Evolutionary conservation across 2,113 vertebrate genomes (phyloP).

Genomic region (Oceanites oceanicus): DNA sequence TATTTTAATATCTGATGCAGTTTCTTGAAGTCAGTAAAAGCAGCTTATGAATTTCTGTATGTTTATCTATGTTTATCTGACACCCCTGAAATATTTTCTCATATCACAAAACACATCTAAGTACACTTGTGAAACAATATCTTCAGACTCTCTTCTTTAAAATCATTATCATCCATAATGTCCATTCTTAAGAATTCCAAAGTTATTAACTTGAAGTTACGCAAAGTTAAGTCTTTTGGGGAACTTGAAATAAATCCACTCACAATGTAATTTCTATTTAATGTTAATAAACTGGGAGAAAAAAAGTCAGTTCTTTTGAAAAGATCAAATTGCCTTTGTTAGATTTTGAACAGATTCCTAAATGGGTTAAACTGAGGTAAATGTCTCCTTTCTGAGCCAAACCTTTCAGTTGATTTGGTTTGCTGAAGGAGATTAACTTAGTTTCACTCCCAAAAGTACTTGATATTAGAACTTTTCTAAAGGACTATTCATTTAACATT

Average conservation of each 20-base stretch:
- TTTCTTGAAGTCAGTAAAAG: background rate
- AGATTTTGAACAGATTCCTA: background rate
- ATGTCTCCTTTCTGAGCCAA: background rate
- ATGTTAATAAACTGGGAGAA: background rate
- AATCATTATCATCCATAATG: background rate
- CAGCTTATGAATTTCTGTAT: background rate
- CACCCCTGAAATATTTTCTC: background rate
- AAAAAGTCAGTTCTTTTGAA: background rate
- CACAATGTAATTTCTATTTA: background rate
- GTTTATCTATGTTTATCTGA: background rate
- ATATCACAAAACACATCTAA: background rate
- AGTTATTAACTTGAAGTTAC: background rate
- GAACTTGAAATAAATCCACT: background rate
- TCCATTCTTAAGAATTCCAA: background rate
- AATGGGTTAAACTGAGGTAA: background rate
- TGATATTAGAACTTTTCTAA: background rate
- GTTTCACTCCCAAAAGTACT: background rate
- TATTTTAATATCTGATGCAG: background rate
- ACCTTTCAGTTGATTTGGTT: background rate
- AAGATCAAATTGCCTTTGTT: background rate
- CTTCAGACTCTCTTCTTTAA: background rate
- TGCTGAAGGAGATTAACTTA: background rate
- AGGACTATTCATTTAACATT: background rate
- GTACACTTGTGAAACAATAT: background rate
- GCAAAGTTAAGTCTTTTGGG: fast-evolving